Base-by-base conservation (phyloP, 2,888 invertebrate species). In the Tryphoninae sp. region DNA sequence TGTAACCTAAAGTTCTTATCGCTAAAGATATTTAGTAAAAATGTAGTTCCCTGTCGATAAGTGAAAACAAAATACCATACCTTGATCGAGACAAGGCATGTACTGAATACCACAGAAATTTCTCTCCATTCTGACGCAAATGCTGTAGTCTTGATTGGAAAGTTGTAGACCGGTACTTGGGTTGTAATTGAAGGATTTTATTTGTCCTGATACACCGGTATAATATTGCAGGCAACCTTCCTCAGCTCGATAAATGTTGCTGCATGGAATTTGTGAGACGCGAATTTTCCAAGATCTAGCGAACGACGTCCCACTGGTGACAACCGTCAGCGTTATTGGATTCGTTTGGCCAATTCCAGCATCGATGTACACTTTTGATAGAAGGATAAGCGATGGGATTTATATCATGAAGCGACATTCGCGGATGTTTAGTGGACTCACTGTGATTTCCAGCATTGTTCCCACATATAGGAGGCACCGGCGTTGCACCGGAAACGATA, bases 101-200 rank as follows among this genome's bases (percentile, higher is more conserved):
- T 97, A 97, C 87, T 97, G 97, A 62, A 97, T 95, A 0, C 96
- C 96, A 86, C 97, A 98, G 89, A 97, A 97, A 90, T 97, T 97
- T 81, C 96, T 94, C 90, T 97, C 97, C 89, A 95, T 96, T 42
- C 97, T 92, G 55, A 97, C 94, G 90, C 97, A 98, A 83, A 97
- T 95, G 84, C 96, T 96, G 90, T 98, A 98, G 91, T 97, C 97
- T 90, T 97, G 97, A 91, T 97, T 97, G 76, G 97, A 97, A 19
- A 97, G 93, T 88, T 97, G 97, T 1, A 96, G 92, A 0, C 97
- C 97, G 0, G 94, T 94, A 0, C 93, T 93, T 0, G 96, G 94
- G 85, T 97, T 96, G 89, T 96, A 98, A 92, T 98, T 98, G 92
- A 96, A 98, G 2, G 97, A 97, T 55, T 94, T 94, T 13, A 97